Percentiles rank a stretch among this genome's conserved stretches.
These are phyloP conservation scores for Melanostoma scalare DNA, from an alignment of 2,888 invertebrate species.

Conservation along the genomic window DNA sequence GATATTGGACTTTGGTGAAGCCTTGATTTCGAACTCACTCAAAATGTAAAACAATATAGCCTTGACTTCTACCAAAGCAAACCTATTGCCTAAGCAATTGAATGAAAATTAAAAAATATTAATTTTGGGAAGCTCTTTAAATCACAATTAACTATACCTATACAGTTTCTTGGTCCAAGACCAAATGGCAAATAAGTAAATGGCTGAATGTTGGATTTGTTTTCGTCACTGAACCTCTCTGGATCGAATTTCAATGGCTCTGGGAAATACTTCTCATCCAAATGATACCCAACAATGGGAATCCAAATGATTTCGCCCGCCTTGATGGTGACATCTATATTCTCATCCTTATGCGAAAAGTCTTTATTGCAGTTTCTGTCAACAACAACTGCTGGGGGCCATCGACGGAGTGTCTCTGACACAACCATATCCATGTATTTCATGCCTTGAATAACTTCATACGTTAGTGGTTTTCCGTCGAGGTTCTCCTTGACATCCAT, in stretches of 20 bases:
- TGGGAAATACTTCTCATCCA: constrained; percentile 83
- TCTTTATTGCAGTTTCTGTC: constrained; percentile 84
- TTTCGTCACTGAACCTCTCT: constrained; percentile 84
- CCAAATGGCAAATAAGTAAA: constrained; percentile 84
- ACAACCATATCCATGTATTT: constrained; percentile 84
- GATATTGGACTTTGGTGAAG: constrained; percentile 74
- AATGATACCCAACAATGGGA: constrained; percentile 82
- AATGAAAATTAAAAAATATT: background rate
- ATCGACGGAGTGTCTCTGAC: constrained; percentile 83
- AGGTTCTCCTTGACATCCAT: constrained; percentile 81
- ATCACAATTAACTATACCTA: constrained; percentile 80
- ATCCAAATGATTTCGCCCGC: constrained; percentile 78
- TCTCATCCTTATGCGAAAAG: constrained; percentile 80
- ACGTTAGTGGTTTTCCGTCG: constrained; percentile 83
- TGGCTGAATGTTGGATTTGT: constrained; percentile 82
- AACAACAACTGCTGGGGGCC: constrained; percentile 82
- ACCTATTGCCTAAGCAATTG: constrained; percentile 59
- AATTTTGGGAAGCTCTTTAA: too few species aligned
- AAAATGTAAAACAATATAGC: constrained; percentile 63
- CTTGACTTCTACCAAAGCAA: constrained; percentile 70
- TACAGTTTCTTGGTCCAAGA: constrained; percentile 85
- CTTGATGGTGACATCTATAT: constrained; percentile 77
- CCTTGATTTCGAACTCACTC: constrained; percentile 57
- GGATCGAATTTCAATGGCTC: constrained; percentile 85
- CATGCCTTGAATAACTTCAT: constrained; percentile 84